These are phyloP conservation scores for Typhlomys cinereus DNA, from an alignment of 2,113 vertebrate species.

Conservation along the genomic window DNA sequence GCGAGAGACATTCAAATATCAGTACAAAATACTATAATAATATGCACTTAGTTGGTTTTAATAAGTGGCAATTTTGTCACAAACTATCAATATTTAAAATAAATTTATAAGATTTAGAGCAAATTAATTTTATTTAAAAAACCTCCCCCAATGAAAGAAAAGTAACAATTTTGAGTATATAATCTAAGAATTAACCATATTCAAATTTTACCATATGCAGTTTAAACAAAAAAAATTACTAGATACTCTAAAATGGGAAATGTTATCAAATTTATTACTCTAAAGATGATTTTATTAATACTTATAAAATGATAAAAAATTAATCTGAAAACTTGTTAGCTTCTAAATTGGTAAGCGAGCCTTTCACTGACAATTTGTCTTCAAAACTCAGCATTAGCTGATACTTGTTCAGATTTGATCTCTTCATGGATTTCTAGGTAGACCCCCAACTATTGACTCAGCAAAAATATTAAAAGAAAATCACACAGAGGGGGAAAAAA, in stretches of 20 bases:
- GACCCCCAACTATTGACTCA: constrained; percentile 27
- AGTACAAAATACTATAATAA: constrained; percentile 71
- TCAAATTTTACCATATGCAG: constrained; percentile 44
- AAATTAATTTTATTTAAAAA: constrained; percentile 48
- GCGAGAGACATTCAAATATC: constrained; percentile 74
- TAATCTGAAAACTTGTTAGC: constrained; percentile 46
- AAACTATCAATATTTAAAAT: constrained; percentile 64
- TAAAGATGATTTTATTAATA: constrained; percentile 62
- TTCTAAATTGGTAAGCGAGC: constrained; percentile 42
- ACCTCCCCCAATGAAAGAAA: constrained; percentile 26
- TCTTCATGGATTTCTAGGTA: constrained; percentile 54
- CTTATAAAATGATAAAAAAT: constrained; percentile 43
- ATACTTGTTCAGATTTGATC: constrained; percentile 35
- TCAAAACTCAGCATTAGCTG: constrained; percentile 33
- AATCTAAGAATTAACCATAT: constrained; percentile 46
- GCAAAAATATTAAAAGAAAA: constrained; percentile 53
- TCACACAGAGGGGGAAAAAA: constrained; percentile 46
- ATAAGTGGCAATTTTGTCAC: constrained; percentile 62
- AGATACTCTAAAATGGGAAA: constrained; percentile 39
- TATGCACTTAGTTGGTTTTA: constrained; percentile 64
- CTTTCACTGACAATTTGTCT: constrained; percentile 45
- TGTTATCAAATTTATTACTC: constrained; percentile 2
- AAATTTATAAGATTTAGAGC: constrained; percentile 39
- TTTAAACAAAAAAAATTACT: constrained; percentile 60
- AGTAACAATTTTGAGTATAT: constrained; percentile 14